Percentiles rank a stretch among this genome's conserved stretches.
Evolutionary conservation across 2,113 vertebrate genomes (phyloP).

Genomic region (Percina caprodes): DNA sequence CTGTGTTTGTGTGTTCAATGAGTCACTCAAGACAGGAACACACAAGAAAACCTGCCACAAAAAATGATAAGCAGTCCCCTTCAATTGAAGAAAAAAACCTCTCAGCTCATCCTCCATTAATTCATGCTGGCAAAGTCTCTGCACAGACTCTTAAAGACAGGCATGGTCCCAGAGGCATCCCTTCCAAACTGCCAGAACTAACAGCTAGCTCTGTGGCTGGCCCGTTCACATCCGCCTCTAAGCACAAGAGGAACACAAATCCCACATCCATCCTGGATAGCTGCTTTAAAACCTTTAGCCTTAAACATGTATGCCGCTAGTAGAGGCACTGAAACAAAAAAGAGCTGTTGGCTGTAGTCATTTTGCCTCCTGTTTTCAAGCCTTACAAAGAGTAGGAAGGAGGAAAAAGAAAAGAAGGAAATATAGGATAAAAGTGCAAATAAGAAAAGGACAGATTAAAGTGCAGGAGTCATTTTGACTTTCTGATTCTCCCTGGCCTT

Average conservation of each 20-base stretch:
- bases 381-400: neutral
- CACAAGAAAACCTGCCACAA: constrained; percentile 43
- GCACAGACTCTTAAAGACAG: constrained; percentile 79
- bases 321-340: constrained; percentile 34
- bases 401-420: neutral
- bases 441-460: constrained; percentile 22
- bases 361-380: constrained; percentile 36
- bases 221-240: constrained; percentile 64
- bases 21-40: constrained; percentile 32
- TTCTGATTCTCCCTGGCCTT: constrained; percentile 29
- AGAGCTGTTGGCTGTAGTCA: constrained; percentile 36
- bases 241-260: constrained; percentile 74
- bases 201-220: constrained; percentile 72
- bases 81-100: constrained; percentile 68
- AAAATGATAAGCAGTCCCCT: constrained; percentile 67
- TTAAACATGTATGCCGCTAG: constrained; percentile 73
- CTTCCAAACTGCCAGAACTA: constrained; percentile 76
- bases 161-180: constrained; percentile 72
- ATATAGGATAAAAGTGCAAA: neutral
- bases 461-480: constrained; percentile 22
- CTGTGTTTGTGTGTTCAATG: constrained; percentile 21
- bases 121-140: constrained; percentile 77
- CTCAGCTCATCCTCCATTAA: constrained; percentile 75
- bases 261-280: constrained; percentile 70
- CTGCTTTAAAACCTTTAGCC: constrained; percentile 73